A percentile compares a stretch with the other conserved stretches of the same genome.
These are phyloP conservation scores for Peucedramus taeniatus DNA, from an alignment of 2,113 vertebrate species.

Conservation along the genomic window DNA sequence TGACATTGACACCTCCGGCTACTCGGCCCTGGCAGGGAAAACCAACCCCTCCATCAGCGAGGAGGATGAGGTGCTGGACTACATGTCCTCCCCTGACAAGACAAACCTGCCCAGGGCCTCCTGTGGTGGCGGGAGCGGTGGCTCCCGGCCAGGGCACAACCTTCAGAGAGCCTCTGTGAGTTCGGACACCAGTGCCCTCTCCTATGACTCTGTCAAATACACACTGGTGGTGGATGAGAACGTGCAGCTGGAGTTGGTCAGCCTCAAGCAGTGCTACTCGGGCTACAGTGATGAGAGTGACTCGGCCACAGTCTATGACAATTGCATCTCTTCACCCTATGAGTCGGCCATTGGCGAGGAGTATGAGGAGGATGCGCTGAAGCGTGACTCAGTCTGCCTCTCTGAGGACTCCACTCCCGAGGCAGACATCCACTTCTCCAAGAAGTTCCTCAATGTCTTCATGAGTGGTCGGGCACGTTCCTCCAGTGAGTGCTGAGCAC, in stretches of 20 bases:
- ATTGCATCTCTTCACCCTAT: slow-evolving; percentile 92
- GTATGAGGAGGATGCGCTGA: slow-evolving; percentile 86
- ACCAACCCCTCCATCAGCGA: slow-evolving; percentile 89
- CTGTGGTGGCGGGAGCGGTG: slow-evolving; percentile 53
- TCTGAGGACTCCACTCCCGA: slow-evolving; percentile 91
- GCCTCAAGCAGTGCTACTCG: slow-evolving; percentile 90
- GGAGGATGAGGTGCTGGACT: slow-evolving; percentile 86
- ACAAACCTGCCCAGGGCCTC: slow-evolving; percentile 38
- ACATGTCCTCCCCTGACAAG: slow-evolving; percentile 74
- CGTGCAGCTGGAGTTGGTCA: slow-evolving; percentile 91
- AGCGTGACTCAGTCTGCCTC: slow-evolving; percentile 81
- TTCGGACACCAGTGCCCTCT: slow-evolving; percentile 92
- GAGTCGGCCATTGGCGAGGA: slow-evolving; percentile 92
- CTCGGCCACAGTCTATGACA: slow-evolving; percentile 92
- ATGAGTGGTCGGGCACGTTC: slow-evolving; percentile 93
- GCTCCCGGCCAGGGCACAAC: slow-evolving; percentile 47
- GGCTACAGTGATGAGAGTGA: slow-evolving; percentile 97
- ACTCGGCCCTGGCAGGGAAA: slow-evolving; percentile 79
- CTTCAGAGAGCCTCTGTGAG: slow-evolving; percentile 83
- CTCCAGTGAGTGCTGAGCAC: slow-evolving; percentile 86
- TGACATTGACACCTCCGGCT: slow-evolving; percentile 85
- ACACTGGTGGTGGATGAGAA: slow-evolving; percentile 96
- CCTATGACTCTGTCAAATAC: slow-evolving; percentile 97
- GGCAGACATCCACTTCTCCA: slow-evolving; percentile 88
- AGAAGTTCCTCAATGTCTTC: slow-evolving; percentile 98